Conservation (phyloP, 2,113 vertebrate species). For the Chrysochloris asiatica region DNA sequence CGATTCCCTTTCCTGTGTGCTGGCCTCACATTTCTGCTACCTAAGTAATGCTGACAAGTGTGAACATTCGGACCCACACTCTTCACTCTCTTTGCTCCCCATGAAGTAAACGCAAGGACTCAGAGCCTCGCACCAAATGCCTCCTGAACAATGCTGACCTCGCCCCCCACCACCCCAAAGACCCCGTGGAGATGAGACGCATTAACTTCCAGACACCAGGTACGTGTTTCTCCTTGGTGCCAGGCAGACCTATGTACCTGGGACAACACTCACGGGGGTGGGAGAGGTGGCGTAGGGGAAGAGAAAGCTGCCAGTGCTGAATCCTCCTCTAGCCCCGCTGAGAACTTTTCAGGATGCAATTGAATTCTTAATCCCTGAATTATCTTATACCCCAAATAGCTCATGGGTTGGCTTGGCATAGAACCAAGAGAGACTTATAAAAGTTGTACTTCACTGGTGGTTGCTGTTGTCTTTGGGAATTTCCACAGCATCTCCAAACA, state of each 20-base stretch:
- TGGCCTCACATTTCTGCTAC: too few species aligned
- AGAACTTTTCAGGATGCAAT: too few species aligned
- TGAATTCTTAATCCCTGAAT: too few species aligned
- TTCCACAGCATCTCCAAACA: not conserved
- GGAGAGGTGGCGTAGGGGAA: not conserved
- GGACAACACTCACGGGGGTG: accelerated
- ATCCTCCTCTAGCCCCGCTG: too few species aligned
- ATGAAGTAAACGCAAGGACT: slow-evolving; percentile 95
- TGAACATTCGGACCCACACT: too few species aligned
- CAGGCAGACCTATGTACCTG: not conserved
- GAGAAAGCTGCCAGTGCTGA: not conserved
- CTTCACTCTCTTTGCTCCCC: not conserved
- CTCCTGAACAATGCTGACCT: slow-evolving; percentile 96
- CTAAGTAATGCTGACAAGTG: too few species aligned
- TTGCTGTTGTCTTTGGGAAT: not conserved
- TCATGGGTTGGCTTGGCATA: accelerated
- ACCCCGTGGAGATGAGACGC: slow-evolving; percentile 97
- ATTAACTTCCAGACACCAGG: slow-evolving; percentile 99
- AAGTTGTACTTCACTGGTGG: not conserved
- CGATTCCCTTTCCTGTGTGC: too few species aligned
- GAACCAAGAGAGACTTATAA: accelerated
- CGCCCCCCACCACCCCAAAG: slow-evolving; percentile 95
- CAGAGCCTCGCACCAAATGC: slow-evolving; percentile 95
- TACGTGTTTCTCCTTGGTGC: slow-evolving; percentile 69
- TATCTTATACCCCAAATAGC: too few species aligned